phyloP scores from a whole-genome alignment of 2,113 vertebrate genomes.

The Malaclemys terrapin region DNA sequence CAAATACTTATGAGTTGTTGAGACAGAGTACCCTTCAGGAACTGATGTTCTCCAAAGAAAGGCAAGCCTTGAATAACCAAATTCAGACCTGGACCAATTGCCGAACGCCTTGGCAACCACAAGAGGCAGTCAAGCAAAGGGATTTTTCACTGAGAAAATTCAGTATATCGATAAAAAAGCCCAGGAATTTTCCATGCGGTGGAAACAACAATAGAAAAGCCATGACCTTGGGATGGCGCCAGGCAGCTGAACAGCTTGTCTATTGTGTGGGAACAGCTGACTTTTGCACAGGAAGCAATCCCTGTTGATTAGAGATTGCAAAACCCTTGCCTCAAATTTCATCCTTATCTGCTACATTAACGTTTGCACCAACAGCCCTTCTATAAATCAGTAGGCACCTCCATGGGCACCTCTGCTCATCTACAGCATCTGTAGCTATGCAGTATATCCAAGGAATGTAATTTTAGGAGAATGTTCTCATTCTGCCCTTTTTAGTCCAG shows the following conservation, averaged over 20 bases:
- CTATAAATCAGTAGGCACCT: background rate
- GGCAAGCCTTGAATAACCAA: background rate
- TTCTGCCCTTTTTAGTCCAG: background rate
- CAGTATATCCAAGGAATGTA: background rate
- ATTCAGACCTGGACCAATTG: background rate
- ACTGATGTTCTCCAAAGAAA: accelerated
- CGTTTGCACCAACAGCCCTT: accelerated
- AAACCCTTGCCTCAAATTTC: constrained; percentile 44
- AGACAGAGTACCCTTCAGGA: background rate
- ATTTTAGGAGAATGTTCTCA: background rate
- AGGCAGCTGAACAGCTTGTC: constrained; percentile 72
- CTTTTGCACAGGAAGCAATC: constrained; percentile 83
- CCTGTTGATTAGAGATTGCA: constrained; percentile 69
- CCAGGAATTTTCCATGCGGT: constrained; percentile 74
- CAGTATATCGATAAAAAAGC: constrained; percentile 42
- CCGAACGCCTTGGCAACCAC: background rate
- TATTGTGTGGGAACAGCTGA: constrained; percentile 82
- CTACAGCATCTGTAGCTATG: background rate
- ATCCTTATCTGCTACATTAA: background rate
- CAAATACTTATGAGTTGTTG: background rate
- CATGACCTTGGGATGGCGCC: constrained; percentile 83
- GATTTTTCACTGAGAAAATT: constrained; percentile 23
- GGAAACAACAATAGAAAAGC: constrained; percentile 75
- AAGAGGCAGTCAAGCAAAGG: constrained; percentile 33
- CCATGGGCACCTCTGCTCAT: background rate